phyloP scores from a whole-genome alignment of 1,140 invertebrate species.

The Lordiphosa clarofinis region DNA sequence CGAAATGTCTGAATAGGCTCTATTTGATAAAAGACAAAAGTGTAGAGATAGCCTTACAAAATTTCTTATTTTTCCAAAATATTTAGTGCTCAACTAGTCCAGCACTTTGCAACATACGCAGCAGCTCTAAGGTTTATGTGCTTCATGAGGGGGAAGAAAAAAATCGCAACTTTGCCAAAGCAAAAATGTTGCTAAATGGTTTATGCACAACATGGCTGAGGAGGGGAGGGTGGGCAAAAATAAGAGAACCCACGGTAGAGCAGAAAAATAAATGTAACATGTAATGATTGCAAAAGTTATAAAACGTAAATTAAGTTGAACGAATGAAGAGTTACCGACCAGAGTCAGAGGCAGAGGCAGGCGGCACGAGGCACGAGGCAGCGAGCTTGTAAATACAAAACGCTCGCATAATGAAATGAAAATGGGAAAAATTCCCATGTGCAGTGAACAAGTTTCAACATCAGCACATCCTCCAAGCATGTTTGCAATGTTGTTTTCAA shows the following conservation, averaged over 20 bases:
- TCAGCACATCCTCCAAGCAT: not conserved
- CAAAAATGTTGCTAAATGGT: conserved; percentile 69
- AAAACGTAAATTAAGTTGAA: conserved; percentile 77
- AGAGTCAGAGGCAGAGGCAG: conserved; percentile 11
- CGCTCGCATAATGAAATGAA: conserved; percentile 58
- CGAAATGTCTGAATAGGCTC: no score
- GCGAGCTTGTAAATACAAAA: conserved; percentile 7
- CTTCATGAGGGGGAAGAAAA: conserved; percentile 3
- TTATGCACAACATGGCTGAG: conserved; percentile 43
- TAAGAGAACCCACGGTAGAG: not conserved
- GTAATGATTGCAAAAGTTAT: conserved; percentile 76
- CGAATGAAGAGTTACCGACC: conserved; percentile 65
- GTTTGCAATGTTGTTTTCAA: conserved; percentile 23
- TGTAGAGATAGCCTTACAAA: no score
- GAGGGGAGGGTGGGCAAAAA: not conserved
- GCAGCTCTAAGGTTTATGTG: no score
- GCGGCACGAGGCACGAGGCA: conserved; percentile 13
- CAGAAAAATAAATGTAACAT: conserved; percentile 66
- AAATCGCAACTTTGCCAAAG: conserved; percentile 51
- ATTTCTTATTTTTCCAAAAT: not conserved
- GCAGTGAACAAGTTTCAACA: conserved; percentile 5
- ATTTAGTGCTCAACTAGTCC: not conserved
- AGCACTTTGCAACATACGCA: not conserved
- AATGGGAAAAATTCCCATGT: conserved; percentile 36
- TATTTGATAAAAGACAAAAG: no score